Conservation (phyloP, 2,888 invertebrate genomes). For the Drosophila antonietae region DNA sequence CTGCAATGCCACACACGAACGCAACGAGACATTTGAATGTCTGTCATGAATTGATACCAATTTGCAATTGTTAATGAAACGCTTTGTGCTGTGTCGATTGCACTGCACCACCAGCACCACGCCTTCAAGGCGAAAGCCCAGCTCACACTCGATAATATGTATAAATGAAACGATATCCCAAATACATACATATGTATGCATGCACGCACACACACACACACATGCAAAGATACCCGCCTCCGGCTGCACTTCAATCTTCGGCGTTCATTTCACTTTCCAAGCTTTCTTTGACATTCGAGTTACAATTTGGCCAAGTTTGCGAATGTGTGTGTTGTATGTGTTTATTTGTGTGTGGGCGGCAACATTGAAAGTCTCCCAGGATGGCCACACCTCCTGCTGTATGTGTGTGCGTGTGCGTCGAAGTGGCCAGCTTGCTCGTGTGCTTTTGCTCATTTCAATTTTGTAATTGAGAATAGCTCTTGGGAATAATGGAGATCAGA, state of each 20-base stretch:
- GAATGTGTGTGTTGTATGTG: slow-evolving; percentile 12
- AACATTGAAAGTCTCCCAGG: slow-evolving; percentile 29
- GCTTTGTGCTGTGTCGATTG: slow-evolving; percentile 77
- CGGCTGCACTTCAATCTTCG: slow-evolving; percentile 63
- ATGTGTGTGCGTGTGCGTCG: slow-evolving; percentile 5
- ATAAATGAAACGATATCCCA: slow-evolving; percentile 14
- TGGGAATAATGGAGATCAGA: slow-evolving; percentile 82
- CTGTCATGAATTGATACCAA: slow-evolving; percentile 79
- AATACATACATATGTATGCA: neutral
- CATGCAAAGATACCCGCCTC: slow-evolving; percentile 1
- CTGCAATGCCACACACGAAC: slow-evolving; percentile 37
- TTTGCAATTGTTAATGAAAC: slow-evolving; percentile 81
- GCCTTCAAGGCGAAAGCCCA: slow-evolving; percentile 23
- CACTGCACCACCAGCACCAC: slow-evolving; percentile 45
- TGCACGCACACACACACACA: neutral
- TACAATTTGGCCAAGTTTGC: slow-evolving; percentile 70
- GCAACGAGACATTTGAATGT: slow-evolving; percentile 56
- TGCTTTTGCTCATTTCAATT: slow-evolving; percentile 80
- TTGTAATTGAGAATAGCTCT: slow-evolving; percentile 83
- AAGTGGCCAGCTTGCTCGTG: slow-evolving; percentile 32
- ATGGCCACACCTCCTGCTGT: slow-evolving; percentile 5
- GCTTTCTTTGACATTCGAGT: slow-evolving; percentile 77
- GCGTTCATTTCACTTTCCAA: slow-evolving; percentile 72
- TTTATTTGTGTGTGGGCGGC: slow-evolving; percentile 17
- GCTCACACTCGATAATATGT: slow-evolving; percentile 28